Percentiles rank a stretch among this genome's conserved stretches.
Conservation (phyloP, 2,797 vertebrate genomes). For the Trachops cirrhosus region DNA sequence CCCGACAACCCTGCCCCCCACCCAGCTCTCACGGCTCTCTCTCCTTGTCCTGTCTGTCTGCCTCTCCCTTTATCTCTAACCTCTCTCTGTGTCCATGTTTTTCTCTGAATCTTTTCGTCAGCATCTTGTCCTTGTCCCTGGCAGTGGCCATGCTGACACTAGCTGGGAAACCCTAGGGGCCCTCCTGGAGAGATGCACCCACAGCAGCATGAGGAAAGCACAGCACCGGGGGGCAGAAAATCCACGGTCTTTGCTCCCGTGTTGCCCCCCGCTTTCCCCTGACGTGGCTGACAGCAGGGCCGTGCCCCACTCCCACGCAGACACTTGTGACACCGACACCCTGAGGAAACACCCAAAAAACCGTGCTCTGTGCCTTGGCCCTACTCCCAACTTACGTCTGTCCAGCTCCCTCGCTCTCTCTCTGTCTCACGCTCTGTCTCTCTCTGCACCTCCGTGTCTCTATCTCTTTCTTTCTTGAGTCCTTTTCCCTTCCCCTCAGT, state of each 20-base stretch:
- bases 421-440: not conserved
- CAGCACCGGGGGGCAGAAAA: not conserved
- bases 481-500: too few relatives aligned
- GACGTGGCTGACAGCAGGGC: not conserved
- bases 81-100: not conserved
- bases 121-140: rapidly evolving
- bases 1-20: too few relatives aligned
- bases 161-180: not conserved
- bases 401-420: too few relatives aligned
- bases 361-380: rapidly evolving
- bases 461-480: not conserved
- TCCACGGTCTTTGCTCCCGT: too few relatives aligned
- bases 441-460: not conserved
- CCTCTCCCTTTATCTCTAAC: not conserved
- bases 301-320: rapidly evolving
- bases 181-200: not conserved
- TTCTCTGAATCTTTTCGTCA: not conserved
- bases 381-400: not conserved
- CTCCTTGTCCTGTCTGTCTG: not conserved
- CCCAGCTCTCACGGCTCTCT: not conserved
- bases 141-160: not conserved
- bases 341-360: not conserved
- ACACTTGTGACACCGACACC: not conserved
- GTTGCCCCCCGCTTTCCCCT: not conserved
- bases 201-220: rapidly evolving